Evolutionary conservation across 2,113 vertebrate species (phyloP).

Genomic region (Thermophis baileyi): DNA sequence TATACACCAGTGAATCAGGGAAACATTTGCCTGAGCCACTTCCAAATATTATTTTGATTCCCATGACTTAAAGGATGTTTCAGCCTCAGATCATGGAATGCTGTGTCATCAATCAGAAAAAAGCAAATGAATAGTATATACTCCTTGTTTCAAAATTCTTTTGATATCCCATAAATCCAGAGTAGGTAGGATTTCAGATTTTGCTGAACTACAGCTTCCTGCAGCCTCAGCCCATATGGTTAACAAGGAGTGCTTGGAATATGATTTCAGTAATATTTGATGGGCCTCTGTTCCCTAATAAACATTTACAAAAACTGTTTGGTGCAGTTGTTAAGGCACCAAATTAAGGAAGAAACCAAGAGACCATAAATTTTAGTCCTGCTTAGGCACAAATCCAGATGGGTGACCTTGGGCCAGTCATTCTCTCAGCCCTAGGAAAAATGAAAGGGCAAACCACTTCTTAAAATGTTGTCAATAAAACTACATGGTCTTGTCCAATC

Average conservation of each 20-base stretch:
- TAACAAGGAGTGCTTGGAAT: neutral
- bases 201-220: neutral
- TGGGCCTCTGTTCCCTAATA: neutral
- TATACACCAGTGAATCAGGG: neutral
- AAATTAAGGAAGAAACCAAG: neutral
- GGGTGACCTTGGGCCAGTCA: neutral
- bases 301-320: neutral
- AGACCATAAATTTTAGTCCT: neutral
- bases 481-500: neutral
- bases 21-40: neutral
- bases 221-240: neutral
- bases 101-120: neutral
- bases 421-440: neutral
- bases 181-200: neutral
- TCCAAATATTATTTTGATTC: neutral
- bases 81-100: neutral
- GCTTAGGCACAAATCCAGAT: neutral
- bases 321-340: neutral
- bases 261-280: neutral
- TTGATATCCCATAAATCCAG: neutral
- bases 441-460: neutral
- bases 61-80: neutral
- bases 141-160: neutral
- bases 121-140: neutral
- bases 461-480: neutral